These are phyloP conservation scores for Meriones psammophilus DNA, from an alignment of 2,797 vertebrate species.

Conservation along the genomic window DNA sequence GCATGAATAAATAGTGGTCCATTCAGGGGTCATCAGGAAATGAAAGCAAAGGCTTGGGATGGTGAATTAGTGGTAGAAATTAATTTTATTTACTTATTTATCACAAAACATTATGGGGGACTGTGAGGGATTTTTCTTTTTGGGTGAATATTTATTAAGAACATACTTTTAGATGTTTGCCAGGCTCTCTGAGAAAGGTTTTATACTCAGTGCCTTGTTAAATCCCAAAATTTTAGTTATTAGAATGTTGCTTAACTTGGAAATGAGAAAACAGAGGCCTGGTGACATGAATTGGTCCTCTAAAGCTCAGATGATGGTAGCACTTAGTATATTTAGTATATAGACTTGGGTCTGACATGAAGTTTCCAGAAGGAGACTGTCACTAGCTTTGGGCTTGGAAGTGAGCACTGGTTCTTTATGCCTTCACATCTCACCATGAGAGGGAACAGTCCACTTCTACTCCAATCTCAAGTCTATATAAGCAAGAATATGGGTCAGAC, in stretches of 20 bases:
- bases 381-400: neutral
- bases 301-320: neutral
- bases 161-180: neutral
- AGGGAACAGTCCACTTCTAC: neutral
- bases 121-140: neutral
- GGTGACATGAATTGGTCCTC: neutral
- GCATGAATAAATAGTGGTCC: neutral
- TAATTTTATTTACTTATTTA: neutral
- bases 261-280: neutral
- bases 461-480: neutral
- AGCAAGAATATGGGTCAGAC: neutral
- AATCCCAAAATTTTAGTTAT: neutral
- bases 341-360: neutral
- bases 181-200: neutral
- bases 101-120: neutral
- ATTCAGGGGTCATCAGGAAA: neutral
- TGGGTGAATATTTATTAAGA: neutral
- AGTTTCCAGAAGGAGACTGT: neutral
- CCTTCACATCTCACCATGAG: neutral
- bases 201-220: neutral
- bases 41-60: neutral
- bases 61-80: neutral
- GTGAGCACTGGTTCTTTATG: neutral
- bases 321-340: neutral
- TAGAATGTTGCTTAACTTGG: conserved; percentile 15